Conservation (phyloP, 2,113 vertebrate species). For the Dendrocopos noguchii region DNA sequence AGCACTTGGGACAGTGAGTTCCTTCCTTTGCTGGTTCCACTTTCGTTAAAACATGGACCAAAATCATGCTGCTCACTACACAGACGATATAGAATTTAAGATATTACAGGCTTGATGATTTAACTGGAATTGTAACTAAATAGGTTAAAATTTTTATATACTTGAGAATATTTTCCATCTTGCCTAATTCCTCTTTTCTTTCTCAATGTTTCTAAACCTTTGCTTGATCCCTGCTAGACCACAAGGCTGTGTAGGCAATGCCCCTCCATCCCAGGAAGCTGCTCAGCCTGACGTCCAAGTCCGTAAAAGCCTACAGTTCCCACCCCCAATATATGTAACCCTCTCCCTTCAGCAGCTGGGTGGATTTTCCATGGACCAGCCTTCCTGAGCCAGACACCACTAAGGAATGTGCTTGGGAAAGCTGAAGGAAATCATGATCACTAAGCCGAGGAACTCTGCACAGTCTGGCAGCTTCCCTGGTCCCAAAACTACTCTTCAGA, state of each 20-base stretch:
- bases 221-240: neutral
- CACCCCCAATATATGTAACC: neutral
- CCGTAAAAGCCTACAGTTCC: neutral
- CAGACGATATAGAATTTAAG: fast-evolving
- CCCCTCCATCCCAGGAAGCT: neutral
- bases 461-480: neutral
- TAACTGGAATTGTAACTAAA: neutral
- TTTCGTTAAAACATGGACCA: neutral
- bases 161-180: neutral
- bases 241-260: neutral
- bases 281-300: neutral
- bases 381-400: neutral
- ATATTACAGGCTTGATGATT: neutral
- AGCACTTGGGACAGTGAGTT: neutral
- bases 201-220: neutral
- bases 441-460: neutral
- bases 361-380: neutral
- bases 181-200: neutral
- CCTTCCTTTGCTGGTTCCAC: neutral
- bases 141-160: neutral
- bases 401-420: neutral
- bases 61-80: neutral
- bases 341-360: neutral
- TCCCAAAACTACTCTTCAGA: neutral
- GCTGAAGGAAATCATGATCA: neutral